phyloP scores from a whole-genome alignment of 2,113 vertebrate genomes.

The Nesoenas mayeri region DNA sequence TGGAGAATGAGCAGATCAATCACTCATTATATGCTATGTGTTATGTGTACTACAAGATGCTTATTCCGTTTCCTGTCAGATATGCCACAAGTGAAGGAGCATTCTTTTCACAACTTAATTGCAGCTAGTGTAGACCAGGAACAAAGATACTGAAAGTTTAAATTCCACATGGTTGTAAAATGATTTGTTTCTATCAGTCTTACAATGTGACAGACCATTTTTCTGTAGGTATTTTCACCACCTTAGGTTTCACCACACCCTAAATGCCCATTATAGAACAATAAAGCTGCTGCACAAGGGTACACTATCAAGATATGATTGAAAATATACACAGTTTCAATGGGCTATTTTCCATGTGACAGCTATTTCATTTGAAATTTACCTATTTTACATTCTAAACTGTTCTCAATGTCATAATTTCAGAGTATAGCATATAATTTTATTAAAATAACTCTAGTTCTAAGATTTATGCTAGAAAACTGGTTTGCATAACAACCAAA shows the following conservation, averaged over 20 bases:
- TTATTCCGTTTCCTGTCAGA: not conserved
- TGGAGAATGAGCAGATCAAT: not conserved
- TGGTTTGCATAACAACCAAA: not conserved
- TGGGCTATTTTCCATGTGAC: not conserved
- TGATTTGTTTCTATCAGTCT: not conserved
- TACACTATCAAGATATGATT: not conserved
- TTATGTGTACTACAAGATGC: not conserved
- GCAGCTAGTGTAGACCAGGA: not conserved
- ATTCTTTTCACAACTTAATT: not conserved
- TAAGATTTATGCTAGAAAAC: not conserved
- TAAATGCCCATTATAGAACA: not conserved
- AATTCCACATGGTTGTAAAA: not conserved
- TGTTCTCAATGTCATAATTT: not conserved
- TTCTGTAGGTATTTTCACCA: not conserved
- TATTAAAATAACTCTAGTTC: not conserved
- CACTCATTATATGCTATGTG: fast-evolving
- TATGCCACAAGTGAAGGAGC: not conserved
- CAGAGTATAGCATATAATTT: not conserved
- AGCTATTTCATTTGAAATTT: not conserved
- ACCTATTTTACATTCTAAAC: not conserved
- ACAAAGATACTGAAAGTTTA: not conserved
- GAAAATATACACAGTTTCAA: not conserved
- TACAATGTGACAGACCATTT: not conserved
- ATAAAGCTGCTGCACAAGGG: not conserved
- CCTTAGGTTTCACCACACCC: not conserved